These are phyloP conservation scores for Tupaia tana DNA, from an alignment of 2,113 vertebrate genomes.

Conservation along the genomic window DNA sequence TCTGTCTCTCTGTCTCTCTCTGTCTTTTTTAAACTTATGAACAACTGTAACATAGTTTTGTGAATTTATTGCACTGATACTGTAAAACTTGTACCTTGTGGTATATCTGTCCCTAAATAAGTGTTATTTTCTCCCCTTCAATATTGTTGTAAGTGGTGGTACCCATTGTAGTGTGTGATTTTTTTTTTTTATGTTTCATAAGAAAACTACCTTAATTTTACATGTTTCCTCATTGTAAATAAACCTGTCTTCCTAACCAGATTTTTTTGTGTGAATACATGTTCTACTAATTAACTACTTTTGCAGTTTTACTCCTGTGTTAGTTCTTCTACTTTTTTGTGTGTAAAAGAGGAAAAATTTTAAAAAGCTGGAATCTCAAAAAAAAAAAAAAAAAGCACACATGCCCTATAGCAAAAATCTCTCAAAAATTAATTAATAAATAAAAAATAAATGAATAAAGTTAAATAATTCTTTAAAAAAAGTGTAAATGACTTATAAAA, in stretches of 20 bases:
- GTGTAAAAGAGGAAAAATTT: constrained; percentile 80
- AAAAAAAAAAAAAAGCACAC: too few relatives aligned
- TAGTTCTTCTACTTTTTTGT: constrained; percentile 78
- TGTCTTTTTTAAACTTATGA: constrained; percentile 37
- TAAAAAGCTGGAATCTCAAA: constrained; percentile 66
- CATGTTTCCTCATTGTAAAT: constrained; percentile 83
- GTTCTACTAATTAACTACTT: constrained; percentile 82
- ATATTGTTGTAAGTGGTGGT: constrained; percentile 78
- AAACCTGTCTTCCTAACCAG: constrained; percentile 74
- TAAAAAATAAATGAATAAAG: too few relatives aligned
- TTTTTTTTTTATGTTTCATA: constrained; percentile 77
- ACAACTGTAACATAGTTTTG: constrained; percentile 79
- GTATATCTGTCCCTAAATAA: constrained; percentile 69
- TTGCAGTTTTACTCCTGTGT: constrained; percentile 75
- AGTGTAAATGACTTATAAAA: too few relatives aligned
- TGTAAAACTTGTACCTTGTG: constrained; percentile 68
- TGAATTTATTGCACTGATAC: constrained; percentile 87
- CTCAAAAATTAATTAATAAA: too few relatives aligned
- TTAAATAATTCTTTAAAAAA: too few relatives aligned
- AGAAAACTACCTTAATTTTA: constrained; percentile 72
- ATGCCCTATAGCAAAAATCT: too few relatives aligned
- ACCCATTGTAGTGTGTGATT: constrained; percentile 74
- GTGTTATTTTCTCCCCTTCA: constrained; percentile 57
- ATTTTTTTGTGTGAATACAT: constrained; percentile 70
- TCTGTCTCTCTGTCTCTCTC: too few relatives aligned